Conservation (phyloP, 2,113 vertebrate species). For the Ameiurus melas region DNA sequence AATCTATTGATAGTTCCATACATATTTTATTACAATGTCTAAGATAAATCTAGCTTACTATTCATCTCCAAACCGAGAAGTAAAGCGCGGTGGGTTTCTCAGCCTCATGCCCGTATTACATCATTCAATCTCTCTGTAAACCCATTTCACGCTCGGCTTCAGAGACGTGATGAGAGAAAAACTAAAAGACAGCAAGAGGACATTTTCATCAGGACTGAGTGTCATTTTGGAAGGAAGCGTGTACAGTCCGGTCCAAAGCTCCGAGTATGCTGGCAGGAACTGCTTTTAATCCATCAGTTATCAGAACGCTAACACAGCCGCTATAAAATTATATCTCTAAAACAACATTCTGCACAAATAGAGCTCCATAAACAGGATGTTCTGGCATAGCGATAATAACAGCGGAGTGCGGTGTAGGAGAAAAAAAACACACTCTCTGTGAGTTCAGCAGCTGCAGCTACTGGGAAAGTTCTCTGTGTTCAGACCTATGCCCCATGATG, state of each 20-base stretch:
- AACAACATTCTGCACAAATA: conserved; percentile 15
- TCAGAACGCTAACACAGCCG: neutral
- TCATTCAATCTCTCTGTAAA: conserved; percentile 54
- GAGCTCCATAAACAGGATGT: conserved; percentile 11
- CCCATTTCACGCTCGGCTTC: conserved; percentile 72
- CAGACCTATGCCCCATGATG: neutral
- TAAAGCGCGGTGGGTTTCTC: conserved; percentile 60
- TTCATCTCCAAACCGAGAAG: conserved; percentile 52
- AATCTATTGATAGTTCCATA: neutral
- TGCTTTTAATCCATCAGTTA: conserved; percentile 19
- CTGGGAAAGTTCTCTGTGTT: neutral
- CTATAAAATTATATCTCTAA: conserved; percentile 14
- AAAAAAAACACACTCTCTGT: neutral
- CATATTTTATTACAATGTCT: neutral
- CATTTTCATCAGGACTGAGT: conserved; percentile 37
- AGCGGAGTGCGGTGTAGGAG: neutral
- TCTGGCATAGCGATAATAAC: neutral
- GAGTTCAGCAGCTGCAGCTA: neutral
- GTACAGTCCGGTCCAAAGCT: neutral
- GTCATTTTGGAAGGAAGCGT: conserved; percentile 29
- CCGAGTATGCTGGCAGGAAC: neutral
- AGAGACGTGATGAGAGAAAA: conserved; percentile 56
- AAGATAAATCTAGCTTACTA: conserved; percentile 1
- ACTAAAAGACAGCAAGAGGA: neutral
- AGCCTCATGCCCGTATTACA: conserved; percentile 67